These are phyloP conservation scores for Eristalis tenax DNA, from an alignment of 2,888 invertebrate genomes.

Conservation along the genomic window DNA sequence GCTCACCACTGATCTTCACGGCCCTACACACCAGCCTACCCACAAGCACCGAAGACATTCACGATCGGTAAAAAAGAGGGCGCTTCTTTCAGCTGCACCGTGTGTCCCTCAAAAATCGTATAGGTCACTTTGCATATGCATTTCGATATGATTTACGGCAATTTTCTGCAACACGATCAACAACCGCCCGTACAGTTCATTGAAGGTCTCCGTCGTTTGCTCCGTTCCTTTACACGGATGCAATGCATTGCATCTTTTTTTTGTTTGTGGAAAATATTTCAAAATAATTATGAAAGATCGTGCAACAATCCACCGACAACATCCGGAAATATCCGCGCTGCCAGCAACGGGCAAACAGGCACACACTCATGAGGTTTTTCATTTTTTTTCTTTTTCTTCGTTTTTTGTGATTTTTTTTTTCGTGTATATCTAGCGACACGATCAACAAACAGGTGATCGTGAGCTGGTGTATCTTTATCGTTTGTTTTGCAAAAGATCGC, in stretches of 20 bases:
- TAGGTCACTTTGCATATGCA: not conserved
- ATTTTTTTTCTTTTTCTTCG: not conserved
- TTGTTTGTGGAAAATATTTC: not conserved
- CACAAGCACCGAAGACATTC: not conserved
- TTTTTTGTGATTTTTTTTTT: not conserved
- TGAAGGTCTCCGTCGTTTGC: not conserved
- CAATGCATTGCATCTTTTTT: not conserved
- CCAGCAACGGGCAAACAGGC: not conserved
- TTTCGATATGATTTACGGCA: not conserved
- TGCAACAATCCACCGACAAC: conserved; percentile 58
- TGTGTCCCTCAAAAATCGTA: not conserved
- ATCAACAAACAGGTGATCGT: conserved; percentile 68
- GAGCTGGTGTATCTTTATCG: conserved; percentile 46
- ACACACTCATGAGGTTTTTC: conserved; percentile 21
- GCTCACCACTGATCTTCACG: not conserved
- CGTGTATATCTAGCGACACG: conserved; percentile 45
- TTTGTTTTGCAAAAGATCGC: conserved; percentile 31
- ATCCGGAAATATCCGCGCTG: conserved; percentile 65
- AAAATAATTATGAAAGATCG: conserved; percentile 51
- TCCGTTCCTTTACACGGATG: not conserved
- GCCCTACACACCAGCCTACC: not conserved
- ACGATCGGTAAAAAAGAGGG: not conserved
- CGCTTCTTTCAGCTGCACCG: not conserved
- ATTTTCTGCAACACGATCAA: not conserved
- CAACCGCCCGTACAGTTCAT: not conserved